A percentile compares a stretch with the other conserved stretches of the same genome.
Evolutionary conservation across 2,888 invertebrate species (phyloP).

Genomic region (Nemurella pictetii): DNA sequence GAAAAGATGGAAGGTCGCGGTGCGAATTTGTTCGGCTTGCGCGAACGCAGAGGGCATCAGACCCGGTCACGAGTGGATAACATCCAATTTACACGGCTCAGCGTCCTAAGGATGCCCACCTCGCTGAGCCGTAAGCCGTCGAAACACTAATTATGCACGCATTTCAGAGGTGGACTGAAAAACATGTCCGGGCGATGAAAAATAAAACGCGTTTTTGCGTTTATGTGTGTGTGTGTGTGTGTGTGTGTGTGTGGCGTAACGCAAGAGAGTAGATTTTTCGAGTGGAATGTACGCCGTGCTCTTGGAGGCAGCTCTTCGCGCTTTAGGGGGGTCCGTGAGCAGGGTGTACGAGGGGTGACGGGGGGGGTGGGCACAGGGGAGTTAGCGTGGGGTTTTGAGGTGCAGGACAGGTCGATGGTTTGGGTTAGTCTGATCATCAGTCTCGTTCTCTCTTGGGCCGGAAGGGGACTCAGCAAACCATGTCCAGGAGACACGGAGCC

Average conservation of each 20-base stretch:
- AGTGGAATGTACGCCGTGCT: constrained; percentile 28
- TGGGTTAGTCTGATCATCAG: constrained; percentile 31
- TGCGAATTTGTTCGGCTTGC: background rate
- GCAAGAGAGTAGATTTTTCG: constrained; percentile 12
- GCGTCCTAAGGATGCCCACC: background rate
- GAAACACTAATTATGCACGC: background rate
- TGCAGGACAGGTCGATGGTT: constrained; percentile 7
- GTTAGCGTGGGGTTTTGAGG: constrained; percentile 15
- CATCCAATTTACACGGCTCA: background rate
- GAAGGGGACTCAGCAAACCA: constrained; percentile 37
- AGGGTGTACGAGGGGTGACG: constrained; percentile 32
- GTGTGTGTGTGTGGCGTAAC: too few species aligned
- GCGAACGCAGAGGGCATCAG: background rate
- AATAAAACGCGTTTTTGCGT: background rate
- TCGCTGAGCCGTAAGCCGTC: background rate
- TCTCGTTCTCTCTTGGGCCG: constrained; percentile 27
- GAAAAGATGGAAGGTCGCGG: background rate
- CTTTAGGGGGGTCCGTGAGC: background rate
- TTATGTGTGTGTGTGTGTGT: too few species aligned
- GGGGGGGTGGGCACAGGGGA: constrained; percentile 36
- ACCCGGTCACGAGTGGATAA: background rate
- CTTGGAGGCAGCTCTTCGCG: background rate
- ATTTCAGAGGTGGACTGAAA: background rate
- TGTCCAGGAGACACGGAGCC: constrained; percentile 30
- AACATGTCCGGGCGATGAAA: background rate